Conservation (phyloP, 2,113 vertebrate species). For the Camelus bactrianus region DNA sequence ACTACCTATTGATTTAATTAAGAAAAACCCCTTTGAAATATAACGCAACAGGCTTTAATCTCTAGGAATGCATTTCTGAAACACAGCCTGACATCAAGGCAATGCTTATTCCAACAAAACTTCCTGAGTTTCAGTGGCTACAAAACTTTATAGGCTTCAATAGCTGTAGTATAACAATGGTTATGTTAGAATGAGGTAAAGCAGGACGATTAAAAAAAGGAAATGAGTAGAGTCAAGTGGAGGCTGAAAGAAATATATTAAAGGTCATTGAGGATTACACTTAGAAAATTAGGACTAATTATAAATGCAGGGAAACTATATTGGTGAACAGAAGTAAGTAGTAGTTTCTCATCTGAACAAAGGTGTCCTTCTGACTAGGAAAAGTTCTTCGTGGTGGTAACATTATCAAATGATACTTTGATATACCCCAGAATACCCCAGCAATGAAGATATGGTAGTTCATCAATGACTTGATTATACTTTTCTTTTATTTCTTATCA, state of each 20-base stretch:
- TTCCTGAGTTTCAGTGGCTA: neutral
- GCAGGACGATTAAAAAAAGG: neutral
- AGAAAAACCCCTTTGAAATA: neutral
- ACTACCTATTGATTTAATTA: neutral
- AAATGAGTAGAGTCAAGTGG: neutral
- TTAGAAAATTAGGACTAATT: conserved; percentile 31
- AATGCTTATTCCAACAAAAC: neutral
- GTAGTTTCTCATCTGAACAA: conserved; percentile 36
- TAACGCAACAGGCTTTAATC: neutral
- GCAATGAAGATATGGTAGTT: neutral
- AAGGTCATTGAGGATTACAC: neutral
- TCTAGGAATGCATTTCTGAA: conserved; percentile 32
- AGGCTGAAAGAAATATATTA: neutral
- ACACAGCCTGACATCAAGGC: neutral
- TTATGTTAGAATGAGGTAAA: neutral
- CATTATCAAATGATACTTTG: conserved; percentile 12
- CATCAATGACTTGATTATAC: neutral
- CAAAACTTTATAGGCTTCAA: neutral
- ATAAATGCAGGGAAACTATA: neutral
- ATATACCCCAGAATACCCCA: neutral
- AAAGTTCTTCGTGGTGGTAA: neutral
- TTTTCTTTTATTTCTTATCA: conserved; percentile 35
- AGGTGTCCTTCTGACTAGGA: neutral
- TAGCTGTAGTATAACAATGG: neutral
- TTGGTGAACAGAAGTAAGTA: neutral